Evolutionary conservation across 1,140 invertebrate species (phyloP), one percentile per base, ranked within the genome.

Genomic region (Trichonephila clavipes): DNA sequence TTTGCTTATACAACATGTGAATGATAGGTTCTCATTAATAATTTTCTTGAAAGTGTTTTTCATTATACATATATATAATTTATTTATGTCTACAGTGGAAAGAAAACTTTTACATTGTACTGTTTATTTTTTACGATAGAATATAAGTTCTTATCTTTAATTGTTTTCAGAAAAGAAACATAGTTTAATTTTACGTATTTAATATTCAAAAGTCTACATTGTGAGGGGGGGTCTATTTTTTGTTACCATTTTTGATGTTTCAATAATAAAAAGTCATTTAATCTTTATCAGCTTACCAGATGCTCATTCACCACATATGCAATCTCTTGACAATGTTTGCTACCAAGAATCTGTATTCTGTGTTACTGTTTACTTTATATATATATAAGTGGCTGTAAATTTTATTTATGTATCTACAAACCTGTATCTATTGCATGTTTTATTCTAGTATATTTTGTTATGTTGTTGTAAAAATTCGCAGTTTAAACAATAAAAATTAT

Each of bases 341-440:
- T 40, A 72, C 12, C 69, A 8, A 88, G 40, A 72, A 1, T 44
- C 6, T 88, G n/a, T 88, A n/a, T 69, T 72, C 28, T 72, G 87
- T 51, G 44, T 88, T 69, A 69, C 61, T 88, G 61, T 69, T 88
- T 72, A 24, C 34, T 69, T 88, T n/a, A 18, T 40, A 77, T 77
- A 28, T 69, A 40, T 77, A 34, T 34, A 28, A 61, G 69, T 81
- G 64, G 6, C n/a, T 90, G 69, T 90, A 90, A 58, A 90, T 77
- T 90, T 90, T 90, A 90, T 81, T 90, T 90, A 90, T 90, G 72
- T 69, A 90, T 90, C 40, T 59, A 90, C 18, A 12, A 90, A 51
- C 44, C 21, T 81, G 44, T 28, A 81, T 59, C 72, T 81, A 90
- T 90, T 77, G 28, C 44, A 62, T 90, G 88, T 90, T 90, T 81